phyloP scores from a whole-genome alignment of 1,140 invertebrate species.

The Oscheius sp. region DNA sequence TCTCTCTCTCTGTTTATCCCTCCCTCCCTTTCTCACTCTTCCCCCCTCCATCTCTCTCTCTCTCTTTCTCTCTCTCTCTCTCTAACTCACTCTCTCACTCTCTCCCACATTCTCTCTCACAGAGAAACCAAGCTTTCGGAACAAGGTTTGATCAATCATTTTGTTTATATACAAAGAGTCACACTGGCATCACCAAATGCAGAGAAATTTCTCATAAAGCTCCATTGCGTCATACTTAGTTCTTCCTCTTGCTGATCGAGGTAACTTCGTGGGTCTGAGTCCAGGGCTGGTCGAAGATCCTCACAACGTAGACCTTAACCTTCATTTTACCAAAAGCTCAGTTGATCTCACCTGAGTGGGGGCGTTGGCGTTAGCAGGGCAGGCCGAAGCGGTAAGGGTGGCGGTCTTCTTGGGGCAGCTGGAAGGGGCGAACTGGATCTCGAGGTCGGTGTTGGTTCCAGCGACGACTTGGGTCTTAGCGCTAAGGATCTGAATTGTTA shows the following conservation, averaged over 20 bases:
- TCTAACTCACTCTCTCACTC: no score
- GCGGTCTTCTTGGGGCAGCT: not conserved
- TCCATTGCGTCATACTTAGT: no score
- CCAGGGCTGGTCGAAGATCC: not conserved
- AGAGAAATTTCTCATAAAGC: no score
- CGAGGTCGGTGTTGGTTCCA: not conserved
- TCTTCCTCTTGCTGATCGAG: not conserved
- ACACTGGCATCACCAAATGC: no score
- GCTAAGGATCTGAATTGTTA: not conserved
- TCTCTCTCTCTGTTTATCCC: no score
- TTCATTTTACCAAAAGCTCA: not conserved
- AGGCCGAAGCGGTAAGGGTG: not conserved
- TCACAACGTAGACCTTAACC: not conserved
- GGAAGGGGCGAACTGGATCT: not conserved
- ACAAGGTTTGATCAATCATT: no score
- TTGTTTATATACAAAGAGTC: no score
- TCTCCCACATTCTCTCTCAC: no score
- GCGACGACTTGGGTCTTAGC: slow-evolving; percentile 2
- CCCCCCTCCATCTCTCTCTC: no score
- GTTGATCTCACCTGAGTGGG: not conserved
- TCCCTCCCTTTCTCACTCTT: no score
- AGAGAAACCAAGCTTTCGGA: no score
- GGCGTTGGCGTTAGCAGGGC: not conserved
- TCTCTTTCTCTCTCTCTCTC: no score
- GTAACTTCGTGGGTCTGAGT: not conserved